Evolutionary conservation across 2,797 vertebrate species (phyloP), one percentile per base, ranked within the genome.

Genomic region (Onychomys leucogaster): DNA sequence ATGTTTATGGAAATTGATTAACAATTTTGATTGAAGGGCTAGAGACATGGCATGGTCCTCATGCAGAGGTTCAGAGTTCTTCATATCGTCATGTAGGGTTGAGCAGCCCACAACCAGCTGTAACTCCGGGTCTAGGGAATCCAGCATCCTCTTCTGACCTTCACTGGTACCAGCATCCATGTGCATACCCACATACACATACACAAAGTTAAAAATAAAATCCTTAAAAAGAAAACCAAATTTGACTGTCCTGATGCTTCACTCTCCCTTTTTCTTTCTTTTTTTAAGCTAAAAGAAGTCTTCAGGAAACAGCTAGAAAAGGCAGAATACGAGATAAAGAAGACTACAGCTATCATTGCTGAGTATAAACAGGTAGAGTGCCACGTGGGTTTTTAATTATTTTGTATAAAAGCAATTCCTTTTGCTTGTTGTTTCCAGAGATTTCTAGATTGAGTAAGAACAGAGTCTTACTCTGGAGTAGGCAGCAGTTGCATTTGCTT

Each of bases 251-350:
- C 65, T 83, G 11, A 95, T 75, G 21, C 25, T 12, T 43, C 21
- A 25, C 19, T 41, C 21, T 73, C 34, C 6, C 14, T n/a, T 71
- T 3, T 32, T 11, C n/a, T 41, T 87, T 67, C 89, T 57, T 97
- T 10, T 94, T 89, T 49, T 34, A 97, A 99, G 99, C 98, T 99
- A 85, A 99, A 99, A 98, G 99, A 99, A 96, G 99, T 99, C 91
- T 99, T 99, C 98, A 99, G 99, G 98, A 99, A 99, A 98, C 99
- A 99, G 97, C 98, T 99, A 91, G 99, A 99, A 98, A 99, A 99
- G 97, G 99, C 99, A 1, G 99, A 99, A 98, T 98, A 98, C 65
- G 99, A 99, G 98, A 99, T 99, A 97, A 99, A 99, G 99, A 99
- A 99, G 99, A 99, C 99, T 13, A 99, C 99, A 12, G 99, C 99